Evolutionary conservation across 2,888 invertebrate species (phyloP).

Genomic region (Sclerodermus sp.): DNA sequence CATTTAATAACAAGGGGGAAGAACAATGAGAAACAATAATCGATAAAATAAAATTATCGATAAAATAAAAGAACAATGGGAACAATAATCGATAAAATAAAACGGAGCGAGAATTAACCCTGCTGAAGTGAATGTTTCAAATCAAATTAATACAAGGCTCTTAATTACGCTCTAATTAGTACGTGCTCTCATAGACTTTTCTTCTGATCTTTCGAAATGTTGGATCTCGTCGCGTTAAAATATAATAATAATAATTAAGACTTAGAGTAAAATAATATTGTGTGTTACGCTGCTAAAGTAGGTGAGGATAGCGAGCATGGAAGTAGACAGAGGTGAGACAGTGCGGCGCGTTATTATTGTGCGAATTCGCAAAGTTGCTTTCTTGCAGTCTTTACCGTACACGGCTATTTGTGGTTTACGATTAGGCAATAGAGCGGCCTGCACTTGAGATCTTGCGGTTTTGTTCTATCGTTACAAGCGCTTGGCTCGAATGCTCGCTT

Average conservation of each 20-base stretch:
- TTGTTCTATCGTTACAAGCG: slow-evolving; percentile 18
- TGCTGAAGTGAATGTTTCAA: too few species aligned
- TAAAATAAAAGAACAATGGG: too few species aligned
- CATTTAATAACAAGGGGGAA: too few species aligned
- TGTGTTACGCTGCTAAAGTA: neutral
- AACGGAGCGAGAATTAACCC: too few species aligned
- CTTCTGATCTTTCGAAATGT: too few species aligned
- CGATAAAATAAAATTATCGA: too few species aligned
- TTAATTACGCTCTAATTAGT: slow-evolving; percentile 42
- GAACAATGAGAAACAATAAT: too few species aligned
- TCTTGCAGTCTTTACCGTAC: neutral
- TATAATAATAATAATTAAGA: too few species aligned
- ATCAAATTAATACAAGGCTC: slow-evolving; percentile 29
- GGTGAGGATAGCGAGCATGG: slow-evolving; percentile 4
- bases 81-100: too few species aligned
- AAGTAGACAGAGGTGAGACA: slow-evolving; percentile 2
- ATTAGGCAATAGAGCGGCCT: slow-evolving; percentile 43
- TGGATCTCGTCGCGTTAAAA: too few species aligned
- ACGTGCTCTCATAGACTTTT: slow-evolving; percentile 16
- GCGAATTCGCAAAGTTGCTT: slow-evolving; percentile 42
- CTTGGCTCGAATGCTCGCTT: slow-evolving; percentile 22
- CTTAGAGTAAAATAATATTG: neutral
- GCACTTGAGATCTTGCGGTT: slow-evolving; percentile 43
- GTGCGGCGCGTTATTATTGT: slow-evolving; percentile 37
- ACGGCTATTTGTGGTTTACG: slow-evolving; percentile 31